Conservation (phyloP, 2,888 invertebrate genomes). For the Drosophila paucipuncta region DNA sequence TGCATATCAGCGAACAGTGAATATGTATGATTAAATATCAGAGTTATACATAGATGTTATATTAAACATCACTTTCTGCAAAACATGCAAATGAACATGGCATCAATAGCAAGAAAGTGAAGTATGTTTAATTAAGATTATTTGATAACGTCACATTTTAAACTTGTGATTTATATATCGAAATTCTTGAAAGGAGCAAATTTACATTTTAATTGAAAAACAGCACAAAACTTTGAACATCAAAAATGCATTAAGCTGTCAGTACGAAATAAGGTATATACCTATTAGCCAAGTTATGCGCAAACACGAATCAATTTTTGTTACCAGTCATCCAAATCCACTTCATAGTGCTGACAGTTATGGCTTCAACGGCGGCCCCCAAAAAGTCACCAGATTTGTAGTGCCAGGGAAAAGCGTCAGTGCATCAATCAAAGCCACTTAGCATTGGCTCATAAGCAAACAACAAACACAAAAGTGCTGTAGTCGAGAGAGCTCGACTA, state of each 20-base stretch:
- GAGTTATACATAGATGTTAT: not conserved
- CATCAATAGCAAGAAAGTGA: not conserved
- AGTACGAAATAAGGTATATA: not conserved
- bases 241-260: slow-evolving; percentile 1
- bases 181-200: not conserved
- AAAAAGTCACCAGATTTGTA: slow-evolving; percentile 5
- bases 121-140: not conserved
- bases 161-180: not conserved
- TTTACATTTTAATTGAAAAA: slow-evolving; percentile 1
- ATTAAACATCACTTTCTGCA: not conserved
- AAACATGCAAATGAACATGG: not conserved
- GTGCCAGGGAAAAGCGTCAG: slow-evolving; percentile 9
- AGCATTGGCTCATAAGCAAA: slow-evolving; percentile 4
- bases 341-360: slow-evolving; percentile 6
- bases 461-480: too few species aligned
- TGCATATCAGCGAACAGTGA: not conserved
- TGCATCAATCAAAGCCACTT: slow-evolving; percentile 52
- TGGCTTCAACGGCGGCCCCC: not conserved
- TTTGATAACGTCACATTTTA: not conserved
- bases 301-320: slow-evolving; percentile 9
- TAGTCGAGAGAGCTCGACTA: too few species aligned
- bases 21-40: not conserved
- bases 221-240: not conserved
- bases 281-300: slow-evolving; percentile 9
- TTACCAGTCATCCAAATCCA: slow-evolving; percentile 1